Evolutionary conservation across 1,140 invertebrate genomes (phyloP), one percentile per base, ranked within the genome.

Genomic region (Rhopalosiphum maidis): DNA sequence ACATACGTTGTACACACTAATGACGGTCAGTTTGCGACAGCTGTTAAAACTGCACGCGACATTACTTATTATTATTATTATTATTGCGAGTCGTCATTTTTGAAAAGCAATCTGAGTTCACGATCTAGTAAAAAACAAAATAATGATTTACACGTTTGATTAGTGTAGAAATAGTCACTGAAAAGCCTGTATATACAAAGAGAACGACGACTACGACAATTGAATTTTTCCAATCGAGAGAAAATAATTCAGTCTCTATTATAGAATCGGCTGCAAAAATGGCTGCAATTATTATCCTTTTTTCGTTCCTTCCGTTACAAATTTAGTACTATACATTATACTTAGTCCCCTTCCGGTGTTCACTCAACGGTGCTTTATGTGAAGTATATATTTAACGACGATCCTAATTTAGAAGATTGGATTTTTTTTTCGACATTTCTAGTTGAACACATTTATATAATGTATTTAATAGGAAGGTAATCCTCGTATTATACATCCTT

Each of bases 231-330:
- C 11, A 15, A 15, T 18, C 4, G 30, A 77, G 60, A 15, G 5
- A 68, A 68, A 77, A 68, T n/a, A 77, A 77, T 77, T 18, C 60
- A 77, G 60, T 77, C 60, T 6, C 60, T 68, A 51, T 15, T n/a
- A 68, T 77, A n/a, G 60, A 77, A 77, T 77, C 15, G 60, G 18
- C 60, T 51, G 48, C 48, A 18, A 51, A 51, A 51, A 51, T 51
- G n/a, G 60, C n/a, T 77, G 60, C 60, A 77, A 77, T 77, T 77
- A 77, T 30, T 77, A 77, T 77, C 60, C n/a, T 77, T 77, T 77
- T 77, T 77, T 77, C 15, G 60, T 77, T n/a, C 15, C 15, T 21
- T 30, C 60, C 23, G n/a, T 77, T 77, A 77, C 15, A 77, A 77
- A n/a, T 77, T n/a, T 77, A n/a, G 5, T 18, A 18, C 60, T 15